Evolutionary conservation across 1,140 invertebrate species (phyloP).

Genomic region (Trichomalopsis sarcophagae): DNA sequence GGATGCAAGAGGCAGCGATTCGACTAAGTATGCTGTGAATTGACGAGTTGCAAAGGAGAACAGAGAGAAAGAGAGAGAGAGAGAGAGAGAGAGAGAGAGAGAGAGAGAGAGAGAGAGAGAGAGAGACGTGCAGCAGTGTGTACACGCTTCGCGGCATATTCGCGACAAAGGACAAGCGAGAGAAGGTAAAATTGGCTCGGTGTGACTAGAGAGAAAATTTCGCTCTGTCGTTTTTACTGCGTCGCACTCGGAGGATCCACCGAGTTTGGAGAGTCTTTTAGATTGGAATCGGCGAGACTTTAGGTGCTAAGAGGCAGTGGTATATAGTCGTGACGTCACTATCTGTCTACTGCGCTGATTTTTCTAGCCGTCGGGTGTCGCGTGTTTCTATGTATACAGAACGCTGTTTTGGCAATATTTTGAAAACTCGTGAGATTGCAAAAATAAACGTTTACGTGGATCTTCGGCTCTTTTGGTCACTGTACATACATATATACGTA

Average conservation of each 20-base stretch:
- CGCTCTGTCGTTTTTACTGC: not conserved
- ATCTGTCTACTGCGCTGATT: not conserved
- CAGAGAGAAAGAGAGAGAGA: not conserved
- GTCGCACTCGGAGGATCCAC: not conserved
- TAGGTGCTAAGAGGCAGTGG: not conserved
- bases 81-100: too few species aligned
- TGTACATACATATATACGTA: not conserved
- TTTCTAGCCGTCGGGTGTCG: too few species aligned
- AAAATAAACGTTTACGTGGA: not conserved
- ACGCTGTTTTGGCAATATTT: conserved; percentile 13
- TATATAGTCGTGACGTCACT: not conserved
- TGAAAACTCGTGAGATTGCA: not conserved
- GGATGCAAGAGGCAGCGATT: not conserved
- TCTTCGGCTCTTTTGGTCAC: not conserved
- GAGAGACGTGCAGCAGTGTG: not conserved
- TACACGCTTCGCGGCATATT: not conserved
- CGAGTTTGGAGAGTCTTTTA: not conserved
- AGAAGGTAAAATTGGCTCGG: not conserved
- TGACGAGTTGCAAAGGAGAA: not conserved
- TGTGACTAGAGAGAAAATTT: not conserved
- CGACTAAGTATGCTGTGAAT: not conserved
- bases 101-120: too few species aligned
- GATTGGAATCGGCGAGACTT: not conserved
- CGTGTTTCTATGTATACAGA: not conserved
- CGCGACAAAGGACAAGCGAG: not conserved